A percentile compares a stretch with the other conserved stretches of the same genome.
Evolutionary conservation across 2,888 invertebrate species (phyloP).

Genomic region (Drosophila neonasuta): DNA sequence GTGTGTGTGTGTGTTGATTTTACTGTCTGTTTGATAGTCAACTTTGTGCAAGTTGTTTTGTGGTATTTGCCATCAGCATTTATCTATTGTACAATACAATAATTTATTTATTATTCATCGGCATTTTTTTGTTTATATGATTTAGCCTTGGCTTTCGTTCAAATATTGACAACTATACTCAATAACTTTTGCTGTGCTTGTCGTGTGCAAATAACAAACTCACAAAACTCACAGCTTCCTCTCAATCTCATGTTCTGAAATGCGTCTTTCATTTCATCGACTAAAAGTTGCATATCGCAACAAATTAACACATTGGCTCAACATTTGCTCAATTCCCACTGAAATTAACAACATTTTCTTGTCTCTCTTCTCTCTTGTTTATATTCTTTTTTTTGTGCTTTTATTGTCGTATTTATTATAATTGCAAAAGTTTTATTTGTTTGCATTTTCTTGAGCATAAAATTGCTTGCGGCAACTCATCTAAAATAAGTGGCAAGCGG

Average conservation of each 20-base stretch:
- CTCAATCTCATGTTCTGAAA: conserved; percentile 4
- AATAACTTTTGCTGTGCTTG: conserved; percentile 14
- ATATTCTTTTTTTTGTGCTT: conserved; percentile 6
- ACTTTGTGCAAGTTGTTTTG: conserved; percentile 4
- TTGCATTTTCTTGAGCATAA: conserved; percentile 21
- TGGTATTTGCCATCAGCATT: conserved; percentile 15
- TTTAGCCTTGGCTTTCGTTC: conserved; percentile 18
- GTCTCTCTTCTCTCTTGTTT: neutral
- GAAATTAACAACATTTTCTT: neutral
- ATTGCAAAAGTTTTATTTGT: conserved; percentile 35
- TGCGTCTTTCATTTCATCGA: neutral
- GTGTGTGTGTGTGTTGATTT: conserved; percentile 1
- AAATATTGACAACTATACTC: conserved; percentile 24
- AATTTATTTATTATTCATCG: conserved; percentile 26
- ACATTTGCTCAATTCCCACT: conserved; percentile 10
- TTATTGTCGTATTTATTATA: conserved; percentile 24
- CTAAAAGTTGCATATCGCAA: conserved; percentile 7
- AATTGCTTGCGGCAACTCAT: conserved; percentile 46
- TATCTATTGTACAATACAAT: conserved; percentile 1
- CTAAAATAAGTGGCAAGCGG: conserved; percentile 41
- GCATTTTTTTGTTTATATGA: conserved; percentile 14
- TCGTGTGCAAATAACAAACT: conserved; percentile 1
- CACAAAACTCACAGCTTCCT: conserved; percentile 21
- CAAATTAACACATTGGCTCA: conserved; percentile 35
- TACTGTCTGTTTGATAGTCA: conserved; percentile 6